Base-by-base conservation (phyloP, 2,113 vertebrate species). In the Muscicapa adusta region DNA sequence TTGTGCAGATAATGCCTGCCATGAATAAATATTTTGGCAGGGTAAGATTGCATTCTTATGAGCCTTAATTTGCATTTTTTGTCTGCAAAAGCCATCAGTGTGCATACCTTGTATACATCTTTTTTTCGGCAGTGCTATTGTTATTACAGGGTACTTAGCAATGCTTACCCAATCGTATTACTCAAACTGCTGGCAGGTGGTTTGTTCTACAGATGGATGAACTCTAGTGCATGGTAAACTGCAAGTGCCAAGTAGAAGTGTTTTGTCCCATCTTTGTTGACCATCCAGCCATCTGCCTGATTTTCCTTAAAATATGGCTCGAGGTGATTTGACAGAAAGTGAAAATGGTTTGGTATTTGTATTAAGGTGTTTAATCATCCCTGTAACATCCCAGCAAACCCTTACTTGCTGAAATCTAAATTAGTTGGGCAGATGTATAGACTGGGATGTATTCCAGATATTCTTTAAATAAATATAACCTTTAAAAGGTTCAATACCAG, bases 21-120 rank as follows among this genome's bases (percentile, higher is more conserved):
- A 74, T 88, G 94, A 95, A 97, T 97, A 97, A 93, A 77, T 96
- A 93, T 94, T 91, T 81, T 91, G 56, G 60, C 53, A 91, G 73
- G 24, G 10, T 18, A 80, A 73, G 38, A 89, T 67, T 91, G 47
- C 54, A 91, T 95, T 91, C 89, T 79, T 91, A 91, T 36, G 26
- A 73, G 78, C 47, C 29, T 60, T 85, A 89, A 91, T 95, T 92
- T 92, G 50, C 18, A 83, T 28, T 22, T 78, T 89, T 80, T 95
- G 18, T 80, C 50, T 89, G 74, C 48, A 74, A 77, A 86, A 88
- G 13, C 40, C 34, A 74, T 84, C 75, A 74, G 22, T 14, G 71
- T 79, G 51, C 34, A 73, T 83, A 93, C 78, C 88, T 80, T 62
- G 60, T 65, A 36, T 9, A 40, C 7, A 66, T 23, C 4, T n/a